Evolutionary conservation across 2,113 vertebrate species (phyloP), one percentile per base, ranked within the genome.

Genomic region (Scortum barcoo): DNA sequence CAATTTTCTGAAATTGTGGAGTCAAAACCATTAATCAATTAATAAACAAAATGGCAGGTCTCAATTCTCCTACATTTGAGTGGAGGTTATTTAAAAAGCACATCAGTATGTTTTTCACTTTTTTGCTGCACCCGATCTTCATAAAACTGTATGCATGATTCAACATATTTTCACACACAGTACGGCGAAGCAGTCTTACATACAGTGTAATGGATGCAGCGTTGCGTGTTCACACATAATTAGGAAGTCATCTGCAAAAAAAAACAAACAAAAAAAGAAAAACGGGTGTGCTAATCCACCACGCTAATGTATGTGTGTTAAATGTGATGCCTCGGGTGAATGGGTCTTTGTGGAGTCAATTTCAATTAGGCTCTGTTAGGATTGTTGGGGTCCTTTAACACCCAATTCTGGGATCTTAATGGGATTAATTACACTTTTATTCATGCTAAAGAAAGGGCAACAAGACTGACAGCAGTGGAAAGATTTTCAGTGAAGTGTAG

Each of bases 401-500:
- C 42, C 30, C 58, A 65, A 7, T 46, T 60, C 51, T 12, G 50
- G 42, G 48, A 78, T 67, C 58, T 68, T 65, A 78, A 85, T 61
- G 63, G 61, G 71, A 85, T 82, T 85, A 72, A 78, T 75, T 81
- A 71, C 72, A 54, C 65, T 8, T 81, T 36, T 51, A 54, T 66
- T 71, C 26, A 46, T 53, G 75, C 50, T 26, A 67, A 65, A 7
- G 36, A 57, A 30, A 60, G 46, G 48, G 75, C n/a, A 0, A 17
- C 3, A 17, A 57, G 68, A 42, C 24, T 38, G 36, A 46, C 28
- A 36, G 57, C 9, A 53, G 30, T 6, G n/a, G 53, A 61, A 51
- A 48, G 40, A 81, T 38, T 28, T 40, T 5, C 33, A 16, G 36
- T 2, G 30, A 74, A 69, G 40, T 14, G 38, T 0, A 26, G 50